Evolutionary conservation across 2,888 invertebrate genomes (phyloP).

Genomic region (Nomada goodeniana): DNA sequence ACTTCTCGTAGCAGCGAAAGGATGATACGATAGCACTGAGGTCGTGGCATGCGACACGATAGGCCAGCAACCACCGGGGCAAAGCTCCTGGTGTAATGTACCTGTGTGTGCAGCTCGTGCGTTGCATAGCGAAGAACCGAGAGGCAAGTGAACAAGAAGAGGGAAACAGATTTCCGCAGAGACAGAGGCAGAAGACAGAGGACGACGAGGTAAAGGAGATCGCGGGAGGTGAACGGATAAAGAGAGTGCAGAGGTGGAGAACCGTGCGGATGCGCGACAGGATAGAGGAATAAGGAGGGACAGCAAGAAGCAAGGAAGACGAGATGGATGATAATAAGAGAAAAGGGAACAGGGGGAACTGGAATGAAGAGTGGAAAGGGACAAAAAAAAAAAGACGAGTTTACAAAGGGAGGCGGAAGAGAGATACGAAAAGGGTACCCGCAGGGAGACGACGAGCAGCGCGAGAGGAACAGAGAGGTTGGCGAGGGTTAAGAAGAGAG

Average conservation of each 20-base stretch:
- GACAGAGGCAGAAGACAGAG: background rate
- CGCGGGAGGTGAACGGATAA: slow-evolving; percentile 40
- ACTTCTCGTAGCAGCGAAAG: slow-evolving; percentile 41
- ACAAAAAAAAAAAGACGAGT: slow-evolving; percentile 47
- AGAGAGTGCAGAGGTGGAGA: slow-evolving; percentile 1
- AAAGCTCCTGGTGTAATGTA: slow-evolving; percentile 24
- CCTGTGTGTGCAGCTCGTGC: slow-evolving; percentile 15
- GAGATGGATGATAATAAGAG: slow-evolving; percentile 36
- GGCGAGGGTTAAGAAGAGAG: slow-evolving; percentile 7
- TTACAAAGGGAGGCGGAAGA: slow-evolving; percentile 35
- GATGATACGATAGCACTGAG: slow-evolving; percentile 50
- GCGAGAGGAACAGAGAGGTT: background rate
- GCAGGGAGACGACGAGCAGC: background rate
- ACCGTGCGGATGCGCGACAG: slow-evolving; percentile 12
- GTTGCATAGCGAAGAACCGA: slow-evolving; percentile 29
- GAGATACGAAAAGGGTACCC: background rate
- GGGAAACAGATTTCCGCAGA: slow-evolving; percentile 19
- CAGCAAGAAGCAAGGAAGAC: background rate
- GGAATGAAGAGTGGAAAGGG: slow-evolving; percentile 47
- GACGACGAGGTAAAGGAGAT: slow-evolving; percentile 31
- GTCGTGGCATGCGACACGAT: slow-evolving; percentile 38
- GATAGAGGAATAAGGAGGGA: slow-evolving; percentile 10
- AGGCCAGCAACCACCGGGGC: slow-evolving; percentile 10
- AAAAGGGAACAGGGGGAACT: slow-evolving; percentile 46
- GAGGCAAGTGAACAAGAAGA: slow-evolving; percentile 48